These are phyloP conservation scores for Cosmorhoe ocellata DNA, from an alignment of 2,888 invertebrate species.

Conservation along the genomic window DNA sequence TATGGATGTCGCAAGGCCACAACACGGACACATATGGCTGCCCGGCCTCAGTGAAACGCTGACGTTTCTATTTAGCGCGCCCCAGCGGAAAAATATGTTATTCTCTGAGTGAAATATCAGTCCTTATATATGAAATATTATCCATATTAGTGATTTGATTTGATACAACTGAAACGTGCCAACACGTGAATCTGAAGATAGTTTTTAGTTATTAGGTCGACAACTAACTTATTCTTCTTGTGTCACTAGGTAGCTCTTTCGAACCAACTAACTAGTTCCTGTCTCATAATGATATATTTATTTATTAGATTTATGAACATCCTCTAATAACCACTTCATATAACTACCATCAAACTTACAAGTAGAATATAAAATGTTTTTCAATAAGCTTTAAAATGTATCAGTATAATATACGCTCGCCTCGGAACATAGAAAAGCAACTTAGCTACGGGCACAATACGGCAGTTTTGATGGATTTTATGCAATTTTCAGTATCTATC, in stretches of 20 bases:
- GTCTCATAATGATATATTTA: no score
- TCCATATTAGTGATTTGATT: conserved; percentile 40
- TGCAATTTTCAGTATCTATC: conserved; percentile 83
- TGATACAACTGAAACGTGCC: neutral
- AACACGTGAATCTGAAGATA: no score
- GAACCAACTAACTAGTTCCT: no score
- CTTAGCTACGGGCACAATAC: conserved; percentile 58
- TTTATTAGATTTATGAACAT: no score
- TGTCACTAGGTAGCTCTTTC: no score
- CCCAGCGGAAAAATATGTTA: conserved; percentile 57
- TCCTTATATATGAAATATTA: conserved; percentile 46
- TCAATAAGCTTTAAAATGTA: conserved; percentile 2
- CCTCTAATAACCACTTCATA: no score
- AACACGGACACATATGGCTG: conserved; percentile 54
- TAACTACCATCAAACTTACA: no score
- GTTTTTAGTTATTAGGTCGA: no score
- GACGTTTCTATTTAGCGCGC: conserved; percentile 53
- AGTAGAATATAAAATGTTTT: no score
- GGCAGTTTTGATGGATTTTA: conserved; percentile 79
- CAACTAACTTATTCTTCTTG: no score
- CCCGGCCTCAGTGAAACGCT: conserved; percentile 51
- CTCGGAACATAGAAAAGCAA: conserved; percentile 43
- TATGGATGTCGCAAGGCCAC: conserved; percentile 29
- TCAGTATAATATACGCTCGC: conserved; percentile 31
- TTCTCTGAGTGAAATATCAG: conserved; percentile 42